Base-by-base conservation (phyloP, 2,113 vertebrate species). In the Vireo altiloquus region DNA sequence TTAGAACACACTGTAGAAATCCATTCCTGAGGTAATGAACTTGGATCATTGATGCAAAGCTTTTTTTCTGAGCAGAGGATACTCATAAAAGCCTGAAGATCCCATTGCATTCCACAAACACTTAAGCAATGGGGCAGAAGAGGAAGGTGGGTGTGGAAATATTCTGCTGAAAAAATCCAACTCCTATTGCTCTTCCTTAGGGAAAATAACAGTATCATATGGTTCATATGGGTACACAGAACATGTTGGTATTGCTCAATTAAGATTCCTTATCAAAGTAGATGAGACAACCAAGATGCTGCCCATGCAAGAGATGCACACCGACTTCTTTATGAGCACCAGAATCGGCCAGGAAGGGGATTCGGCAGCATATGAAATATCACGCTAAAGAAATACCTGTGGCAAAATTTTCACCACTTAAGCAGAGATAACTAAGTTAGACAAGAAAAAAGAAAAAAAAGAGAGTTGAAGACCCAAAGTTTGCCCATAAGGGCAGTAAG, bases 161-260 rank as follows among this genome's bases (percentile, higher is more conserved):
- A 15, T 19, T 8, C 23, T 66, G 25, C 39, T 68, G 35, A 76
- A 81, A 88, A 82, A 85, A 13, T 20, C 18, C 44, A 44, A 44
- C 42, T 17, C 22, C 30, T 31, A 18, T 7, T 53, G 35, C 8
- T 65, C 8, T 77, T n/a, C 37, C 37, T 72, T 23, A 30, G 9
- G 15, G 15, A 19, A 94, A 91, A 82, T 19, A 54, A 65, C 0
- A 0, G 16, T 33, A 64, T 20, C 11, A 9, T 11, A n/a, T 0
- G 3, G 37, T 61, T 60, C 37, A 9, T 49, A 76, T 1, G 2
- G 30, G 15, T 27, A 23, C 54, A 47, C 24, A 23, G 61, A n/a
- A 33, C 4, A 18, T 4, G 5, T 2, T 63, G n/a, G 24, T 54
- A 75, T 16, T 71, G 15, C 23, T 70, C 37, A 77, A 77, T 37